Evolutionary conservation across 64 coral and sea anemone species (phyloP).

Genomic region (Porites australiensis): DNA sequence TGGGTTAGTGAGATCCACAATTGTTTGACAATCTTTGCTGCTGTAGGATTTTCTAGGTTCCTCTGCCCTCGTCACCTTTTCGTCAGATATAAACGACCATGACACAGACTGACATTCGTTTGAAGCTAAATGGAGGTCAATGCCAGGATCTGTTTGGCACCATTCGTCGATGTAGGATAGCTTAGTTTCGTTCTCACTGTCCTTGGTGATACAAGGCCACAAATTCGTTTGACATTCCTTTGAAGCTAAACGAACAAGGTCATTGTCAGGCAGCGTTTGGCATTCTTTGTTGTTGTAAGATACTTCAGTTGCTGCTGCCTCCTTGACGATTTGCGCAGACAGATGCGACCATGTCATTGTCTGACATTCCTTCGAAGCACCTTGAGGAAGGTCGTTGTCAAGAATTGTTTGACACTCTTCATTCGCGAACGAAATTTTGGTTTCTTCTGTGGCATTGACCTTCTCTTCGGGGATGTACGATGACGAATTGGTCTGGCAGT

Average conservation of each 20-base stretch:
- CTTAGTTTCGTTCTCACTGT: not conserved
- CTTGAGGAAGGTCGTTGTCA: not conserved
- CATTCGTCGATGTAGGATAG: not conserved
- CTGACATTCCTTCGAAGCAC: not conserved
- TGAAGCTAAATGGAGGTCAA: not conserved
- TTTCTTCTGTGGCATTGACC: not conserved
- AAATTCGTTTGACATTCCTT: conserved; percentile 13
- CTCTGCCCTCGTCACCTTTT: not conserved
- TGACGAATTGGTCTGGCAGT: not conserved
- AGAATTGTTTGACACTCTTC: not conserved
- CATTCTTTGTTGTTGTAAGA: not conserved
- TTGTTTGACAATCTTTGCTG: not conserved
- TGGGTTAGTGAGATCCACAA: not conserved
- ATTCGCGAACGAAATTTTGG: not conserved
- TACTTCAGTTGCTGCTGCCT: not conserved
- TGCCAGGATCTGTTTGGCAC: not conserved
- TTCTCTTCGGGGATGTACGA: not conserved
- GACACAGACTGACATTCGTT: not conserved
- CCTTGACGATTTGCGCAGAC: no score
- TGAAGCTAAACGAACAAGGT: not conserved
- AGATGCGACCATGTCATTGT: not conserved
- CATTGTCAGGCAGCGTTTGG: not conserved
- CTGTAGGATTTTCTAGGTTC: not conserved
- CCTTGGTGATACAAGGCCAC: not conserved
- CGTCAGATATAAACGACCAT: not conserved